Evolutionary conservation across 2,113 vertebrate species (phyloP).

Genomic region (Trematomus loennbergii): DNA sequence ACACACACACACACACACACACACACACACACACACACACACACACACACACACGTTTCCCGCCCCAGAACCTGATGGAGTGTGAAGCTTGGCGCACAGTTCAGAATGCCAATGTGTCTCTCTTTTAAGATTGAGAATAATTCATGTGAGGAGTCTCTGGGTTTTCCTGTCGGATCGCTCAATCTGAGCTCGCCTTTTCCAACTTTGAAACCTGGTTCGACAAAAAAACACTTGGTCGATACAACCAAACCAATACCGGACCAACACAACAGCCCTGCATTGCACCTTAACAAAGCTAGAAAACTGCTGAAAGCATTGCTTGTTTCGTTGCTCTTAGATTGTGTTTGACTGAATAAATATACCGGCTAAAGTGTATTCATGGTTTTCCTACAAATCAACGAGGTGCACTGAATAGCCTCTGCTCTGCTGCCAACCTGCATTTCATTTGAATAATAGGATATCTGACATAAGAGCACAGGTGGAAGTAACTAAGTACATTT

Average conservation of each 20-base stretch:
- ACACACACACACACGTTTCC: background rate
- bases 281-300: background rate
- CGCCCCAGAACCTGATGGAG: conserved; percentile 53
- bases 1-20: conserved; percentile 7
- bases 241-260: conserved; percentile 1
- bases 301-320: background rate
- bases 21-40: conserved; percentile 10
- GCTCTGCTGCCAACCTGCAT: conserved; percentile 7
- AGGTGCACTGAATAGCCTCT: background rate
- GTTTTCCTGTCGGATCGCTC: conserved; percentile 48
- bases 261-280: background rate
- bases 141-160: conserved; percentile 65
- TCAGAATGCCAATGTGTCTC: conserved; percentile 67
- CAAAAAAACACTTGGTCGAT: conserved; percentile 4
- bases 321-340: background rate
- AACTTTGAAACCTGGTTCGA: conserved; percentile 12
- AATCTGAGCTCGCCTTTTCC: conserved; percentile 15
- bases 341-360: conserved; percentile 16
- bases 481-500: too few relatives aligned
- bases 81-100: conserved; percentile 56
- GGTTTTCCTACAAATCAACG: background rate
- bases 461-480: conserved; percentile 1
- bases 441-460: conserved; percentile 38
- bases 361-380: background rate
- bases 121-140: conserved; percentile 65